A percentile compares a stretch with the other conserved stretches of the same genome.
Evolutionary conservation across 1,140 invertebrate species (phyloP).

Genomic region (Panulirus ornatus): DNA sequence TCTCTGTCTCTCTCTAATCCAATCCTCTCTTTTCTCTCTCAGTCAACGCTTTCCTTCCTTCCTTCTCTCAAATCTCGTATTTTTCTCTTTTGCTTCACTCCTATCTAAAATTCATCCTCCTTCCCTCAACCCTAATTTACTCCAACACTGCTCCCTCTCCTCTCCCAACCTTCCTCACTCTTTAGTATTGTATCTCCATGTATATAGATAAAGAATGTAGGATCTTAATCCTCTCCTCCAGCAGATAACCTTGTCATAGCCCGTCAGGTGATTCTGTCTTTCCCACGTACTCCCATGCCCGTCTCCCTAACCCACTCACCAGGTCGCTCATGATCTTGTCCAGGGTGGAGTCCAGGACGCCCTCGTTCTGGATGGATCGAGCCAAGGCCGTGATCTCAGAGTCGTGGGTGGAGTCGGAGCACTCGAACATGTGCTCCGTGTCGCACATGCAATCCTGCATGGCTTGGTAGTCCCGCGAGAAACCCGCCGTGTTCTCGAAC

Average conservation of each 20-base stretch:
- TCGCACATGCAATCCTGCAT: slow-evolving; percentile 98
- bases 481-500: slow-evolving; percentile 97
- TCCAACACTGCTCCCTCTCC: not conserved
- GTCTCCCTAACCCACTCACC: slow-evolving; percentile 59
- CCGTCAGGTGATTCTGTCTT: slow-evolving; percentile 82
- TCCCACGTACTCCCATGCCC: slow-evolving; percentile 76
- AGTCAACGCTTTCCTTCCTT: not conserved
- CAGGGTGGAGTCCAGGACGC: slow-evolving; percentile 76
- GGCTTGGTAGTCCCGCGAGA: slow-evolving; percentile 95
- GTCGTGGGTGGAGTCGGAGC: slow-evolving; percentile 80
- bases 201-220: no score
- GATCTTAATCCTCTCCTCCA: not conserved
- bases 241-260: not conserved
- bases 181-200: not conserved
- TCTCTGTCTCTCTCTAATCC: not conserved
- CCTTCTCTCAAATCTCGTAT: not conserved
- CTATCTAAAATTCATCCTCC: not conserved
- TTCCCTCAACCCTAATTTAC: not conserved
- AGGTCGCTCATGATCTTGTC: slow-evolving; percentile 76
- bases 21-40: not conserved
- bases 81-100: not conserved
- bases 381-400: slow-evolving; percentile 79
- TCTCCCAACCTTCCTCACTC: not conserved
- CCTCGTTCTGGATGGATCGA: slow-evolving; percentile 77
- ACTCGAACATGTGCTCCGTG: slow-evolving; percentile 98